Conservation (phyloP, 1,140 invertebrate species). For the Halotydeus destructor region DNA sequence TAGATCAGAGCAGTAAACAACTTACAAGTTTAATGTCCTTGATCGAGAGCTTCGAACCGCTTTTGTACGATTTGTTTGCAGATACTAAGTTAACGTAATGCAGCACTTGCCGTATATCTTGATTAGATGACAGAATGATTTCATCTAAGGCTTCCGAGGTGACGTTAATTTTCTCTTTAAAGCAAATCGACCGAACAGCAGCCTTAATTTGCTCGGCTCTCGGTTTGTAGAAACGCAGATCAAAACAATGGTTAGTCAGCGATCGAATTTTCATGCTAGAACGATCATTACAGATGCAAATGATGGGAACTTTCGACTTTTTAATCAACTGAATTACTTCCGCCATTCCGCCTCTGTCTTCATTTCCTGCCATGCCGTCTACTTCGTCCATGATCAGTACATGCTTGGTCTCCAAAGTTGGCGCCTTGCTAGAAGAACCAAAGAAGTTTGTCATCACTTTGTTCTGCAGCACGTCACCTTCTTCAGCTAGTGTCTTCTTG, state of each 20-base stretch:
- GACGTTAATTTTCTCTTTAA: conserved; percentile 73
- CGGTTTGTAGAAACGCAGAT: conserved; percentile 57
- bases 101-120: conserved; percentile 72
- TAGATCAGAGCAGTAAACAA: background rate
- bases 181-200: conserved; percentile 71
- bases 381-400: conserved; percentile 98
- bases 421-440: conserved; percentile 4
- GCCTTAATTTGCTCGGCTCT: conserved; percentile 71
- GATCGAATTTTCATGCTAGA: conserved; percentile 82
- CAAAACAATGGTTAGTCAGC: conserved; percentile 81
- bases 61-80: conserved; percentile 28
- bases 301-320: conserved; percentile 65
- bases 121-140: conserved; percentile 67
- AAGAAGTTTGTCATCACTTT: conserved; percentile 22
- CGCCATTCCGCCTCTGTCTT: conserved; percentile 61
- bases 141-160: conserved; percentile 47
- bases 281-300: conserved; percentile 97
- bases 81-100: conserved; percentile 35
- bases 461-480: conserved; percentile 43
- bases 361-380: conserved; percentile 98
- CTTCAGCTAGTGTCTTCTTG: conserved; percentile 63
- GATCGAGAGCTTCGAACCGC: conserved; percentile 28
- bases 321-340: conserved; percentile 88
- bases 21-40: conserved; percentile 64
- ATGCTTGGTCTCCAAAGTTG: conserved; percentile 34